Conservation (phyloP, 1,140 invertebrate genomes). For the Panagrolaimus sp. region DNA sequence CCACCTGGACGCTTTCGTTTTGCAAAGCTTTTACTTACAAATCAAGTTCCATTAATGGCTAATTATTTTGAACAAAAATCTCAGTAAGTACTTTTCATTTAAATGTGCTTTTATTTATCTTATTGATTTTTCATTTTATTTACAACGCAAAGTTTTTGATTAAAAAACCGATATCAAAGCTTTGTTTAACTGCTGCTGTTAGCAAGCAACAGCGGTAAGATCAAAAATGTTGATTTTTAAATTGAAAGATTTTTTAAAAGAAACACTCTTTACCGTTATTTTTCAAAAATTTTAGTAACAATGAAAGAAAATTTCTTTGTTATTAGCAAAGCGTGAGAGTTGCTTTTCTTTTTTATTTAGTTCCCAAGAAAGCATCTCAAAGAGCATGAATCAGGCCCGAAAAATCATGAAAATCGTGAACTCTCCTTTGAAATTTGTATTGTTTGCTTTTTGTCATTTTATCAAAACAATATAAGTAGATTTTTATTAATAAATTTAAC, state of each 20-base stretch:
- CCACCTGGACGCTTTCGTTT: conserved; percentile 2
- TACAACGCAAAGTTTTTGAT: neutral
- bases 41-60: conserved; percentile 10
- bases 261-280: neutral
- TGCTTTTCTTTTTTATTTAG: no score
- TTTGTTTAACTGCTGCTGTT: neutral
- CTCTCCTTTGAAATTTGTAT: no score
- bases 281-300: no score
- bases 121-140: conserved; percentile 10
- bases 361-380: no score
- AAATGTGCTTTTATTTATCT: neutral
- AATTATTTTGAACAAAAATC: conserved; percentile 12
- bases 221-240: neutral
- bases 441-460: no score
- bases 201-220: neutral
- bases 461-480: no score
- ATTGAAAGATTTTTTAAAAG: conserved; percentile 2
- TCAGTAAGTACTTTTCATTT: neutral
- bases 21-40: conserved; percentile 5
- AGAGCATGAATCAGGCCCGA: no score
- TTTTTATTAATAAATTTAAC: no score
- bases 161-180: neutral
- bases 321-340: no score
- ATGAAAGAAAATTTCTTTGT: no score
- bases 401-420: no score